Base-by-base conservation (phyloP, 1,140 invertebrate species). In the Hycleus phaleratus region DNA sequence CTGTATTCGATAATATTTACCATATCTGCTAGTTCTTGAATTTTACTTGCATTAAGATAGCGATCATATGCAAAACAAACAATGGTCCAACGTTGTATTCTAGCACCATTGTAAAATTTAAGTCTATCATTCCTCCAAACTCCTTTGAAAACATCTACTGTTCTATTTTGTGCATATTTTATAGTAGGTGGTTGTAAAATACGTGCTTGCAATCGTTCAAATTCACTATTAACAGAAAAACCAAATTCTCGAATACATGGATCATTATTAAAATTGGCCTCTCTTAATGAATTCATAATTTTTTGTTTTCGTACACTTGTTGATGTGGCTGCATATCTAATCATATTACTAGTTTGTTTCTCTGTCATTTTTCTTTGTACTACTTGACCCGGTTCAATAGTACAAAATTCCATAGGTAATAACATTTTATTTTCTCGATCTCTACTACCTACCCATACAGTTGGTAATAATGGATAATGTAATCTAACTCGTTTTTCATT, bases 261-360 rank as follows among this genome's bases (percentile, higher is more conserved):
- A 68, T 81, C 71, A 0, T 58, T 0, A 56, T 83, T 81, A 54
- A 79, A 78, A 2, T 74, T 58, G 3, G 76, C 72, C 8, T 67
- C 70, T 39, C 65, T 61, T 26, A 87, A 77, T 9, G 81, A 72
- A 6, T 80, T 68, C 64, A 80, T 72, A 25, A 90, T 90, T 67
- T 84, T 88, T 0, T 58, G 1, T 64, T 84, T 84, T 0, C 87
- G 76, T 1, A 63, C 68, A 3, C 75, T 64, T 0, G 87, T 82
- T 4, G 73, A 64, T 1, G 82, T 86, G 1, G 86, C 86, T 1
- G 87, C 81, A 43, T 66, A 73, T 46, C 66, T 71, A 0, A 91
- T 86, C 85, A 90, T 87, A 0, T 65, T 73, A 0, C 77, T 57
- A 1, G 86, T 82, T 71, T 89, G 86, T 0, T 40, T 59, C 44